Base-by-base conservation (phyloP, 2,797 vertebrate species). In the Apogon talboti region DNA sequence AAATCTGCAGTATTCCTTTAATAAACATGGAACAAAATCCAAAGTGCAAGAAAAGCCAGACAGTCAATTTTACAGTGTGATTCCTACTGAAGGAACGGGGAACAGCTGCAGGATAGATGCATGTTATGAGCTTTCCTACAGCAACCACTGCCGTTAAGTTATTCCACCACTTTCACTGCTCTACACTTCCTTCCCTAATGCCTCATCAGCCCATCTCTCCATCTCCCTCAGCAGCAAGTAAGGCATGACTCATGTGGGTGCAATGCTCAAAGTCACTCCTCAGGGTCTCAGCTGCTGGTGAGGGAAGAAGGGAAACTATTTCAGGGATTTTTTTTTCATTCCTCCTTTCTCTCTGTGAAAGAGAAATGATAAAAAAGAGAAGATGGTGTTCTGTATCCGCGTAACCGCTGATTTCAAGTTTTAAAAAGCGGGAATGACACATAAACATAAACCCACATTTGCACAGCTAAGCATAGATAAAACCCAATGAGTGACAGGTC, bases 241-340 rank as follows among this genome's bases (percentile, higher is more conserved):
- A 86, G 76, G 76, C 82, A 74, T 88, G 85, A 88, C 76, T 83
- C 87, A 87, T 87, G 80, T 82, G 86, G 84, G 81, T 41, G 44
- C 77, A 70, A 76, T 74, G 69, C 54, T 66, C 66, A 37, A 50
- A 18, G 78, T 68, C 3, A 21, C 57, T 78, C 73, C 63, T 78
- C 59, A 2, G 80, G 64, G 71, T 74, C 73, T 63, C 68, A 68
- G 82, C 79, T 74, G 80, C 79, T 79, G 79, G 62, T 87, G 73
- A 76, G 78, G 78, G 77, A 50, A 74, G 64, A 86, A 69, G 48
- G 81, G 70, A 84, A 86, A 76, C 50, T 79, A 79, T 83, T 37
- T 68, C 42, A 71, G 50, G 33, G 48, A 59, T 67, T 67, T 71
- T 35, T 35, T 52, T 48, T 38, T 62, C 51, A 42, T 66, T 71